A percentile compares a stretch with the other conserved stretches of the same genome.
Conservation (phyloP, 2,888 invertebrate genomes). For the Sclerodermus sp. region DNA sequence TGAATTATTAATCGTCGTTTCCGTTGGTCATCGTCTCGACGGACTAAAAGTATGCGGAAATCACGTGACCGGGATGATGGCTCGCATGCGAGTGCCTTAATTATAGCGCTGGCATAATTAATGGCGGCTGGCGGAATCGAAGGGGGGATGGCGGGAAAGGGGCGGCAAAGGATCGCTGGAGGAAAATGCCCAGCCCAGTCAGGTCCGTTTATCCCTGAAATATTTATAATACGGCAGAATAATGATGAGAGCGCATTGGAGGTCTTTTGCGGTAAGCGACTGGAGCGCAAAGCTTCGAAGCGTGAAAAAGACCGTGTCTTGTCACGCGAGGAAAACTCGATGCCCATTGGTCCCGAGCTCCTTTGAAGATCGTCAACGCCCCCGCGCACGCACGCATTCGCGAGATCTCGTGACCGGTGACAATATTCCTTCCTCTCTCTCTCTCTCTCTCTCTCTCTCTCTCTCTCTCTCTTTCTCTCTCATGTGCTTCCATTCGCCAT, state of each 20-base stretch:
- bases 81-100: no score
- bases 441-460: conserved; percentile 5
- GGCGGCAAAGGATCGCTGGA: no score
- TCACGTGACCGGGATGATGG: neutral
- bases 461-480: conserved; percentile 1
- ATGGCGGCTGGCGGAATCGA: no score
- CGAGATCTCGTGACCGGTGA: conserved; percentile 27
- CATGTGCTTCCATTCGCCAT: neutral
- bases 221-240: neutral
- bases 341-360: conserved; percentile 28
- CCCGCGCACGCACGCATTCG: conserved; percentile 44
- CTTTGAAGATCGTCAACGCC: conserved; percentile 43
- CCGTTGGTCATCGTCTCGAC: no score
- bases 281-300: conserved; percentile 41
- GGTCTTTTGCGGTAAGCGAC: conserved; percentile 12
- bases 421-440: conserved; percentile 13
- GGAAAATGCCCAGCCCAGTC: no score
- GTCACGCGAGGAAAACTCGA: conserved; percentile 19
- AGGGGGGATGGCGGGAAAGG: no score
- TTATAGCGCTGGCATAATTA: no score
- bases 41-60: no score
- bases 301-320: conserved; percentile 46
- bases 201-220: conserved; percentile 1
- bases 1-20: conserved; percentile 35
- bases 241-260: conserved; percentile 2